Conservation (phyloP, 2,888 invertebrate genomes). For the Andrena hattorfiana region DNA sequence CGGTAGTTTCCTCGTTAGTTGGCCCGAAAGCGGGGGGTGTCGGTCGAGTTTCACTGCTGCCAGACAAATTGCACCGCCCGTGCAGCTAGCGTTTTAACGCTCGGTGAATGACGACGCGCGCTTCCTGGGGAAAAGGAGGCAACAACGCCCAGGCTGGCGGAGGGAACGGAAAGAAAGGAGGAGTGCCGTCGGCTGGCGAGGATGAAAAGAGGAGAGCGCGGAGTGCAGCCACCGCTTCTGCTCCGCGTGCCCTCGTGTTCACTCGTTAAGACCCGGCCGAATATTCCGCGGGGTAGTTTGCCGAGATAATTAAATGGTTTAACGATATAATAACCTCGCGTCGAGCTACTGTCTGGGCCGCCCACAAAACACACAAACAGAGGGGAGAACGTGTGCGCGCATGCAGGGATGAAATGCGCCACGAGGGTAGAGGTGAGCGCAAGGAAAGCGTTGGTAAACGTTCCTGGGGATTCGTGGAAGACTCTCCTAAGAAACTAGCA, state of each 20-base stretch:
- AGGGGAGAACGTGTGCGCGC: conserved; percentile 17
- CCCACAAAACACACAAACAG: conserved; percentile 69
- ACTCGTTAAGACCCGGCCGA: conserved; percentile 78
- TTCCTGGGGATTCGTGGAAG: conserved; percentile 49
- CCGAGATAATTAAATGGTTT: conserved; percentile 85
- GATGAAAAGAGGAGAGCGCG: conserved; percentile 10
- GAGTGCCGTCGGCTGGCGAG: conserved; percentile 69
- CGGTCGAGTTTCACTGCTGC: conserved; percentile 65
- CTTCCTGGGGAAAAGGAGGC: neutral
- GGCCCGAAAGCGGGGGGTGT: conserved; percentile 43
- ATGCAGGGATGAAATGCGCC: conserved; percentile 2
- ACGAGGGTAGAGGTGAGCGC: conserved; percentile 10
- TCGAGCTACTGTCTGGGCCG: conserved; percentile 76
- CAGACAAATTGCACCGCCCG: conserved; percentile 78
- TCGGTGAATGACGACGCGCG: conserved; percentile 62
- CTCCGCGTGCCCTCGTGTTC: conserved; percentile 67
- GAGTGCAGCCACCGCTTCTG: conserved; percentile 12
- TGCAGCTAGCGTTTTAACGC: conserved; percentile 73
- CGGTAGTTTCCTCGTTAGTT: conserved; percentile 69
- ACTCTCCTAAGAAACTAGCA: conserved; percentile 65
- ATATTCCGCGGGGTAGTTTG: conserved; percentile 84
- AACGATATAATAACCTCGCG: conserved; percentile 84
- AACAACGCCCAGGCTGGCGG: conserved; percentile 17
- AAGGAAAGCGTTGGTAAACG: conserved; percentile 39
- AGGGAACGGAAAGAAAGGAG: conserved; percentile 75